Base-by-base conservation (phyloP, 2,113 vertebrate species). In the Cervus canadensis region DNA sequence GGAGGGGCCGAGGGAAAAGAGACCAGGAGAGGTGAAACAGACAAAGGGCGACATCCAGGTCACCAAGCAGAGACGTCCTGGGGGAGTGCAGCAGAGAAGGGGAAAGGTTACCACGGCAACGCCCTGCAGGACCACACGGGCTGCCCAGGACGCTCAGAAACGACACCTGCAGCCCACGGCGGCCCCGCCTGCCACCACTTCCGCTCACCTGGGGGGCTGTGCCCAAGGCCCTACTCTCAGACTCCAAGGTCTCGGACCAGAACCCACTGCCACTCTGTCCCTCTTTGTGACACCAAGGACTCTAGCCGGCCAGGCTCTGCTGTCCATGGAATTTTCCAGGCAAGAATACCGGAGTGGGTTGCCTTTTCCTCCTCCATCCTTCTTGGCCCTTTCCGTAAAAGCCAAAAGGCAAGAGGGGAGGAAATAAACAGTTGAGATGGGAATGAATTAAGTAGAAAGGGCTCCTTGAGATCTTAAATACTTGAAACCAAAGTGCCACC, bases 61-160 rank as follows among this genome's bases (percentile, higher is more conserved):
- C 86, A 54, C 45, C 43, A 26, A 30, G 81, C 50, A 2, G 7
- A 48, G 48, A 74, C 30, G 59, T 14, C 30, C 33, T 19, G 43
- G 56, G 5, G 43, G 64, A 5, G 78, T 3, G 15, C 0, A 1
- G 87, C 6, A 56, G 48, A 64, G 79, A n/a, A 33, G 36, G 56
- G 86, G 26, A 13, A 16, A 81, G 33, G 93, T 94, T 76, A 79
- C 95, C 74, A 92, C 83, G 84, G 91, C 52, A 95, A 97, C 71
- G 4, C n/a, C 60, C 10, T 7, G 50, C 76, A 26, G 30, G 56
- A 62, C 54, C 13, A 79, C 26, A 7, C 4, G 23, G 33, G 28
- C 60, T 11, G 7, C 6, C 7, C 6, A 4, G 30, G 71, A 60
- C 3, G 12, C 33, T 78, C 57, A 40, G 40, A 14, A 48, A 79